Conservation (phyloP, 2,888 invertebrate species). For the Acronicta psi region DNA sequence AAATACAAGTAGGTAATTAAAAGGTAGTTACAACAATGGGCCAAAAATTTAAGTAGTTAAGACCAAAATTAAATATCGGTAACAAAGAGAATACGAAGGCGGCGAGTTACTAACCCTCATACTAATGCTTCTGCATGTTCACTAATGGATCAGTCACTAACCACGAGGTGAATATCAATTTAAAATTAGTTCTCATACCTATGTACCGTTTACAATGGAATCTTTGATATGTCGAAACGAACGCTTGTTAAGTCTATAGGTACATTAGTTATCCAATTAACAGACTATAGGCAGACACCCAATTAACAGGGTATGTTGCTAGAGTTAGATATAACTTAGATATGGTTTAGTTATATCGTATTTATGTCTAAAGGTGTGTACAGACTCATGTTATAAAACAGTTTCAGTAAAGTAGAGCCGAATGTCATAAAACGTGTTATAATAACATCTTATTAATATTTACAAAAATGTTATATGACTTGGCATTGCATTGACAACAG, state of each 20-base stretch:
- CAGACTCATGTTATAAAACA: no score
- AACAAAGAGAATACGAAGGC: slow-evolving; percentile 72
- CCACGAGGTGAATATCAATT: slow-evolving; percentile 6
- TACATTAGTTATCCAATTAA: no score
- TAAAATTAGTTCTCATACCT: slow-evolving; percentile 15
- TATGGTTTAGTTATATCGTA: slow-evolving; percentile 6
- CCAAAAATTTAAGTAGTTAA: not conserved
- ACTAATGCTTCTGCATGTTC: slow-evolving; percentile 80
- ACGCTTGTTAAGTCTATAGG: slow-evolving; percentile 14
- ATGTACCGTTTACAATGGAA: slow-evolving; percentile 10
- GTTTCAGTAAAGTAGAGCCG: no score
- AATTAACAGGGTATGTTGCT: slow-evolving; percentile 31
- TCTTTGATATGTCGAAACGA: slow-evolving; percentile 4
- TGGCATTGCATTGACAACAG: no score
- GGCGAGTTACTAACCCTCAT: slow-evolving; percentile 82
- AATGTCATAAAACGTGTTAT: no score
- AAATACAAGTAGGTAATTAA: no score
- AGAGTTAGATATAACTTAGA: slow-evolving; percentile 7
- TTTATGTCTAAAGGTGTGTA: no score
- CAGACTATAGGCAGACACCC: not conserved
- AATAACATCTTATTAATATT: no score
- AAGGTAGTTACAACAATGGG: not conserved
- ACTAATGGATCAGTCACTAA: slow-evolving; percentile 39
- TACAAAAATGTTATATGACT: no score
- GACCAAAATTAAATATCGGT: not conserved